A percentile compares a stretch with the other conserved stretches of the same genome.
Conservation (phyloP, 2,888 invertebrate species). For the Furcula furcula region DNA sequence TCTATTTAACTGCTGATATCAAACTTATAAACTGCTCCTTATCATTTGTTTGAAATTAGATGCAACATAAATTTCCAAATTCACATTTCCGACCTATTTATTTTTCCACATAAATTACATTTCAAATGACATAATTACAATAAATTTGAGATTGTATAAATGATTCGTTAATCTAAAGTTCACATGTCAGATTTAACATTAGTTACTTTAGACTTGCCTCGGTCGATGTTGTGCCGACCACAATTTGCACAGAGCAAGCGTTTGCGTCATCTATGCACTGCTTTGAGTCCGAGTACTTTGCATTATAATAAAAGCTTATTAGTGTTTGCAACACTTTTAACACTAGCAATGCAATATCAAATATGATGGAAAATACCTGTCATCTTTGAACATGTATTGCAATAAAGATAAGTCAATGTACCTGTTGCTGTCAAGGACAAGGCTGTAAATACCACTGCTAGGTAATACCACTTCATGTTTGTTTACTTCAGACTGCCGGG, state of each 20-base stretch:
- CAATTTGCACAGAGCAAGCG: not conserved
- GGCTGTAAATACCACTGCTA: slow-evolving; percentile 43
- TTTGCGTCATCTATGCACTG: not conserved
- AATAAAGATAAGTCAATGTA: slow-evolving; percentile 38
- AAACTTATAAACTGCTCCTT: too few species aligned
- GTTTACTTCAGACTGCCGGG: not conserved
- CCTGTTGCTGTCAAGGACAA: slow-evolving; percentile 59
- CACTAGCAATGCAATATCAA: not conserved
- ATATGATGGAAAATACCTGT: not conserved
- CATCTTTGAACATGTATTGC: not conserved
- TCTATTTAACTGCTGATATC: too few species aligned
- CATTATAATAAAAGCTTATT: not conserved
- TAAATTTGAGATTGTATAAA: too few species aligned
- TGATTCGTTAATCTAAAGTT: too few species aligned
- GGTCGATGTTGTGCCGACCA: too few species aligned
- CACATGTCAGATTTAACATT: too few species aligned
- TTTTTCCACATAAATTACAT: too few species aligned
- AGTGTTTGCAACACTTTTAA: not conserved
- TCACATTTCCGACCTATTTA: too few species aligned
- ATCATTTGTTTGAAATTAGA: too few species aligned
- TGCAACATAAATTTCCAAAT: too few species aligned
- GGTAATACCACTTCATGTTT: slow-evolving; percentile 49
- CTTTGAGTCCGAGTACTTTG: not conserved
- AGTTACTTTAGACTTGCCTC: too few species aligned
- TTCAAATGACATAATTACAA: too few species aligned